Evolutionary conservation across 2,113 vertebrate genomes (phyloP).

Genomic region (Nesoenas mayeri): DNA sequence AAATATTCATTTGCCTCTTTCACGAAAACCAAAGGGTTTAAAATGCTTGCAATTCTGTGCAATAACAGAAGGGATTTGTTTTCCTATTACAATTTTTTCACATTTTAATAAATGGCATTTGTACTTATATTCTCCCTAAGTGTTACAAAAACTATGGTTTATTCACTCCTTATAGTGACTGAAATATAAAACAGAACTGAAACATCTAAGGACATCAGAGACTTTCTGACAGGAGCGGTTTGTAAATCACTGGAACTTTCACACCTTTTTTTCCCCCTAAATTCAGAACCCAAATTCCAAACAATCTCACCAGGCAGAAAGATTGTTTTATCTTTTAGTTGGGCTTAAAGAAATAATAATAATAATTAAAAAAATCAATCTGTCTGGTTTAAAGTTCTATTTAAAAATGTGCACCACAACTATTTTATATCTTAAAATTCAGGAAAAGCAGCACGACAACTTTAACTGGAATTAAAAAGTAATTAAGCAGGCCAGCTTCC

Average conservation of each 20-base stretch:
- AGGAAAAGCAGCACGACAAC: background rate
- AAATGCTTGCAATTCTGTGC: background rate
- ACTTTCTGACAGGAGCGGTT: background rate
- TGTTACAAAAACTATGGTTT: background rate
- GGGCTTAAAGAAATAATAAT: background rate
- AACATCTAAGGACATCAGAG: slow-evolving; percentile 17
- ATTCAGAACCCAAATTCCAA: background rate
- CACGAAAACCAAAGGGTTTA: background rate
- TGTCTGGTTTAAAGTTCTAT: background rate
- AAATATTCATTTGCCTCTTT: slow-evolving; percentile 32
- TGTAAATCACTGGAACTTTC: slow-evolving; percentile 24
- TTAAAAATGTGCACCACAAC: background rate
- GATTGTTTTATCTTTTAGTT: background rate
- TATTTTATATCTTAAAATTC: background rate
- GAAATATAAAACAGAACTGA: slow-evolving; percentile 27
- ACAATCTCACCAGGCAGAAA: background rate
- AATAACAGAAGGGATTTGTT: slow-evolving; percentile 22
- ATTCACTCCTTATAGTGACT: background rate
- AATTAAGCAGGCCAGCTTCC: background rate
- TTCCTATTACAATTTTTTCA: slow-evolving; percentile 4
- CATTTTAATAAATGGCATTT: slow-evolving; percentile 32
- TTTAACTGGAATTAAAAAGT: slow-evolving; percentile 3
- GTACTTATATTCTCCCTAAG: background rate
- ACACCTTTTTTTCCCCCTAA: background rate
- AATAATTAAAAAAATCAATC: background rate